Base-by-base conservation (phyloP, 2,888 invertebrate genomes). In the Leptopterna dolabrata region DNA sequence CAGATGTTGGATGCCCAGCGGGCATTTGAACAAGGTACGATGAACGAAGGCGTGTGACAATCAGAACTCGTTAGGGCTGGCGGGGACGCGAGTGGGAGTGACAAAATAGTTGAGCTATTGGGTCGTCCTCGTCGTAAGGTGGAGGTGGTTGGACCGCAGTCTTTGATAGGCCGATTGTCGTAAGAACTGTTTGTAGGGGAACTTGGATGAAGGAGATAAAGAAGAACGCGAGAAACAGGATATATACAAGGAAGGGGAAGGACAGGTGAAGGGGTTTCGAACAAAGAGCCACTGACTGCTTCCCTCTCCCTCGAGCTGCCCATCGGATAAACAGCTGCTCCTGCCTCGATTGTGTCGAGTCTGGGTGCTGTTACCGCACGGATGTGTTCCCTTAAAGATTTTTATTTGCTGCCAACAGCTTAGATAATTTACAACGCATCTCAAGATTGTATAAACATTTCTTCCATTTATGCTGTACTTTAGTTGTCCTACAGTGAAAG, bases 41-140 rank as follows among this genome's bases (percentile, higher is more conserved):
- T 63, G 63, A 63, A 63, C 27, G 63, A 63, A n/a, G 63, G 63
- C 63, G 63, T 63, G 63, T 63, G 63, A 63, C 63, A 63, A 63
- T 24, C 63, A 24, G 24, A 63, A 63, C 63, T 63, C 63, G 63
- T 63, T 63, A 63, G 19, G 11, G 63, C 63, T n/a, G 63, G 63
- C 19, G 63, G 36, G 24, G 63, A 63, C 63, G 19, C 63, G 24
- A 63, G 63, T 63, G 9, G 63, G 24, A 63, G 63, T 19, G 19
- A 63, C 63, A 63, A 63, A 63, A 63, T 63, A 2, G 24, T 11
- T 11, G 63, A 63, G 63, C 24, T 24, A 24, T 63, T 24, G 63
- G 19, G 19, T 13, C 24, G n/a, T 24, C 51, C 16, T 4, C n/a
- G 51, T 16, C 51, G 55, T 9, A n/a, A 19, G 63, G 6, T 27